Evolutionary conservation across 1,140 invertebrate species (phyloP), one percentile per base, ranked within the genome.

Genomic region (Marisa cornuarietis): DNA sequence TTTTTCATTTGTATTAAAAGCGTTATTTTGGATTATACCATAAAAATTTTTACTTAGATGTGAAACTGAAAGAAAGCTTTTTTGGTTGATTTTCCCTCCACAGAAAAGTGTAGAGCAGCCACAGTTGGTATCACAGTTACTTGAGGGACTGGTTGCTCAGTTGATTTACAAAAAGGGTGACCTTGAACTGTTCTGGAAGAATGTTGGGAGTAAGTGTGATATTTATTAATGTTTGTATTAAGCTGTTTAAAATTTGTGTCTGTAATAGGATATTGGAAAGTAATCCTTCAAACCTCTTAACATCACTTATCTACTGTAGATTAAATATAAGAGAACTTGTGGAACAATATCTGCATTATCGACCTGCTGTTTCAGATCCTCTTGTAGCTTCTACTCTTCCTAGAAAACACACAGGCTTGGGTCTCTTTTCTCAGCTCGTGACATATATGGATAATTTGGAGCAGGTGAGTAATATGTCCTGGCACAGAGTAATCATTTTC

Each of bases 171-270:
- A 65, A 42, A 22, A 18, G 1, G 62, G 42, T 26, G 74, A 74
- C 31, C 18, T 65, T n/a, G 51, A 18, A 14, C n/a, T 20, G 3
- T 76, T 76, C 74, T 76, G 74, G 74, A 66, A 61, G 24, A 76
- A 76, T n/a, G 74, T 76, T 76, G 74, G 74, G 65, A 76, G 74
- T 76, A 51, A 76, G 74, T 76, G 3, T 24, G 49, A 49, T 52
- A 22, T n/a, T 49, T 26, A 18, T 49, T 18, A 22, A 26, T 7
- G 11, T 20, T 14, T 54, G 6, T 20, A 26, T 71, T 18, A n/a
- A n/a, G n/a, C n/a, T n/a, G n/a, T n/a, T n/a, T n/a, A n/a, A n/a
- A n/a, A n/a, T n/a, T n/a, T n/a, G n/a, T n/a, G n/a, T n/a, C n/a
- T n/a, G n/a, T n/a, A n/a, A n/a, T n/a, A n/a, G n/a, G n/a, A n/a